A percentile compares a stretch with the other conserved stretches of the same genome.
These are phyloP conservation scores for Serranus cabrilla DNA, from an alignment of 2,797 vertebrate species.

Conservation along the genomic window DNA sequence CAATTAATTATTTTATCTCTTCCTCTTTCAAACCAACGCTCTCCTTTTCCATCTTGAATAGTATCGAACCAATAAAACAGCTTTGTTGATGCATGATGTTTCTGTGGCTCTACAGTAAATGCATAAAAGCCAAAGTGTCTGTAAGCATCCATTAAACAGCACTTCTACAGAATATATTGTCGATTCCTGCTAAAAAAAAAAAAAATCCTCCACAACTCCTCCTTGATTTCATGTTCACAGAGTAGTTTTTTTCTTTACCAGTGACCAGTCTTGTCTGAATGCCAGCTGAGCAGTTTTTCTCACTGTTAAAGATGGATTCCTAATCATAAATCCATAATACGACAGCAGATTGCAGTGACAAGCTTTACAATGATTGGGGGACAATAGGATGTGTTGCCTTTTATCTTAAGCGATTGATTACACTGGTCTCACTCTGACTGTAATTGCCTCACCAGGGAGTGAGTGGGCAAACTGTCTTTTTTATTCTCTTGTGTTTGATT, in stretches of 20 bases:
- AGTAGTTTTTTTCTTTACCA: neutral
- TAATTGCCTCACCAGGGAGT: conserved; percentile 22
- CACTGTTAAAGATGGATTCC: conserved; percentile 33
- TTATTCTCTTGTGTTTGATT: conserved; percentile 22
- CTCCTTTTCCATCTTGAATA: conserved; percentile 7
- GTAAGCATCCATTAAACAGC: conserved; percentile 44
- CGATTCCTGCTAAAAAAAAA: conserved; percentile 7
- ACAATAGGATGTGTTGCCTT: conserved; percentile 17
- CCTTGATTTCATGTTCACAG: conserved; percentile 5
- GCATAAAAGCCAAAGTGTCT: conserved; percentile 25
- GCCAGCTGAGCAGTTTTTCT: conserved; percentile 8
- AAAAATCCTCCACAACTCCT: conserved; percentile 10
- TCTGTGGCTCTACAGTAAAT: conserved; percentile 32
- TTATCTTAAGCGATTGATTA: conserved; percentile 26
- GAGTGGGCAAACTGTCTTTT: neutral
- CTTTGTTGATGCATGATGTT: conserved; percentile 25
- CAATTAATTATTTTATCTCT: conserved; percentile 25
- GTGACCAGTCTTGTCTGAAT: neutral
- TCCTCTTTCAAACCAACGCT: conserved; percentile 24
- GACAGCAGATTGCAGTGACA: conserved; percentile 12
- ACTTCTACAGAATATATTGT: conserved; percentile 17
- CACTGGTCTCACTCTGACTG: conserved; percentile 2
- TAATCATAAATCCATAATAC: conserved; percentile 1
- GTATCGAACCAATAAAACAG: conserved; percentile 19
- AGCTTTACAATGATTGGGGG: neutral